Evolutionary conservation across 2,113 vertebrate genomes (phyloP).

Genomic region (Menidia beryllina): DNA sequence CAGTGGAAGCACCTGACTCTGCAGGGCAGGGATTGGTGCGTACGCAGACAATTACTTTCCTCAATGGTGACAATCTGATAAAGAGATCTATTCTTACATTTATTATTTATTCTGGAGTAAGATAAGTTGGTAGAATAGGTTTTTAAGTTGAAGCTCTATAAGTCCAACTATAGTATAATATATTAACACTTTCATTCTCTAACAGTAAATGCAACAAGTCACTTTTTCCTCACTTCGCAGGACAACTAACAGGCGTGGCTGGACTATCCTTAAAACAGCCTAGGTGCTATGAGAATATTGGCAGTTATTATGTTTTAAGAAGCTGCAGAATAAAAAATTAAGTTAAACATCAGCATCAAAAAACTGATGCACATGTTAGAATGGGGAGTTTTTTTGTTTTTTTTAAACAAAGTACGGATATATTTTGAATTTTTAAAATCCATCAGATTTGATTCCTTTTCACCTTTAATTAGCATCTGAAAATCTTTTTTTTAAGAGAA

Average conservation of each 20-base stretch:
- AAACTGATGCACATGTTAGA: neutral
- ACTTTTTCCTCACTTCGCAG: neutral
- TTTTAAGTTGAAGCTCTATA: slow-evolving; percentile 56
- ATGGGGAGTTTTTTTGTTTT: neutral
- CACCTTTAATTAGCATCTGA: neutral
- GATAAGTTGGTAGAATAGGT: slow-evolving; percentile 7
- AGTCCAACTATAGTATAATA: neutral
- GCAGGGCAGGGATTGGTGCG: neutral
- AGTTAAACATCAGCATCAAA: neutral
- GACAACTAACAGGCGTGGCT: neutral
- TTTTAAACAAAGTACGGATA: neutral
- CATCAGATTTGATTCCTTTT: neutral
- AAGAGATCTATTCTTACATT: slow-evolving; percentile 5
- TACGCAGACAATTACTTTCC: neutral
- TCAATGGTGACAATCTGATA: slow-evolving; percentile 48
- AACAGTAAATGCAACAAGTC: neutral
- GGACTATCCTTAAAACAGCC: slow-evolving; percentile 3
- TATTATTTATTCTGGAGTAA: slow-evolving; percentile 62
- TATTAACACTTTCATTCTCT: slow-evolving; percentile 9
- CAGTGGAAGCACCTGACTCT: neutral
- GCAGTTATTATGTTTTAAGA: slow-evolving; percentile 1
- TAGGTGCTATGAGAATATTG: slow-evolving; percentile 16
- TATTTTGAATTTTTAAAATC: neutral
- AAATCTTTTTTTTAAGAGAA: slow-evolving; percentile 3
- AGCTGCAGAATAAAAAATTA: slow-evolving; percentile 19